A percentile compares a stretch with the other conserved stretches of the same genome.
Conservation (phyloP, 2,797 vertebrate species). For the Percopsis omiscomaycus region DNA sequence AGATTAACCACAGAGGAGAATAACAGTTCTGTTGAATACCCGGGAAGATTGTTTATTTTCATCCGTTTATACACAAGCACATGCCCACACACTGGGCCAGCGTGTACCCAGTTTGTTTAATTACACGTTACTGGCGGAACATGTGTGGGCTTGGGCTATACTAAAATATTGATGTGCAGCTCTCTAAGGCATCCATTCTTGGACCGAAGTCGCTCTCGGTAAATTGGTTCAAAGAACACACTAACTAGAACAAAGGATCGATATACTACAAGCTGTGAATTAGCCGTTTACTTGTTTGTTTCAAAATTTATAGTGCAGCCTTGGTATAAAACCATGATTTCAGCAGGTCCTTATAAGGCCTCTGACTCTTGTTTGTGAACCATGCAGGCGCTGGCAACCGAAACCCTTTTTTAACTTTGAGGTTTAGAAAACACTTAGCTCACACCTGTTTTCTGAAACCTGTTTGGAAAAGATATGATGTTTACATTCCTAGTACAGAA, state of each 20-base stretch:
- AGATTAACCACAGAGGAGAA: conserved; percentile 28
- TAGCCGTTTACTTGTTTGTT: conserved; percentile 4
- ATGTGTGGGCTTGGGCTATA: conserved; percentile 10
- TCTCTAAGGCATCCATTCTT: background rate
- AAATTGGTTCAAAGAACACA: background rate
- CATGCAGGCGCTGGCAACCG: conserved; percentile 37
- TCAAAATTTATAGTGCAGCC: conserved; percentile 22
- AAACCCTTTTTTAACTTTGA: conserved; percentile 27
- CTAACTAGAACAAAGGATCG: conserved; percentile 5
- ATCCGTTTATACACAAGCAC: conserved; percentile 23
- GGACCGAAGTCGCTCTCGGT: background rate
- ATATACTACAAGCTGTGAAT: conserved; percentile 10
- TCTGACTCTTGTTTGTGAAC: conserved; percentile 62
- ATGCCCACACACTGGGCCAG: conserved; percentile 17
- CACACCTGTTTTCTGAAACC: conserved; percentile 76
- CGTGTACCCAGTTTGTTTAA: conserved; percentile 1
- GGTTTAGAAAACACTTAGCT: conserved; percentile 46
- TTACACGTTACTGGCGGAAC: conserved; percentile 9
- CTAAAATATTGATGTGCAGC: conserved; percentile 25
- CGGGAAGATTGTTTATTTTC: conserved; percentile 26
- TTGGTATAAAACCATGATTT: conserved; percentile 17
- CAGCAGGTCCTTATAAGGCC: conserved; percentile 66
- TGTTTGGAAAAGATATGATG: conserved; percentile 61
- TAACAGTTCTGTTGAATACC: conserved; percentile 18
- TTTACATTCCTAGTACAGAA: conserved; percentile 71